Base-by-base conservation (phyloP, 1,140 invertebrate species). In the Coboldia fuscipes region DNA sequence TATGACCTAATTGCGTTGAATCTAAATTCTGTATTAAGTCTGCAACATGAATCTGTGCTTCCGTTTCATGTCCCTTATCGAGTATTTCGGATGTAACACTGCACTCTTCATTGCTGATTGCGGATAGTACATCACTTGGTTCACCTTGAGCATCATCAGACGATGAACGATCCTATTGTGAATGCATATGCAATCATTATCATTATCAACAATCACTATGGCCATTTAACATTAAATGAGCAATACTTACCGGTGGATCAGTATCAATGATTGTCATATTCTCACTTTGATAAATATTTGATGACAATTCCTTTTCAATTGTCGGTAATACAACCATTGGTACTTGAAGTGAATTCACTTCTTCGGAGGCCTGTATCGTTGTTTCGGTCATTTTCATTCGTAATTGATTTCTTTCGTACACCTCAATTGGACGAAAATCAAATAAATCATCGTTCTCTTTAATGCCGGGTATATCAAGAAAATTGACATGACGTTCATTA, bases 71-170 rank as follows among this genome's bases (percentile, higher is more conserved):
- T 16, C 23, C 29, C 32, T 45, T 51, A 40, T 72, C 68, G 17
- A 68, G 59, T 17, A 70, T 66, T 44, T 73, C 70, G 2, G 68
- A 71, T 33, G 64, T 63, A 43, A 72, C 60, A 46, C 68, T 72
- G 47, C 61, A 68, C 50, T 73, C 70, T 46, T 73, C 70, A 41
- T 70, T 72, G 49, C 68, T 70, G 37, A 72, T 70, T 40, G 65
- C 68, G 36, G 68, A 70, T 20, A 72, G 54, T 3, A 70, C 65
- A 43, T 68, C 69, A 33, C 52, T 55, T 0, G 50, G 45, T 24
- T 55, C 52, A 4, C 45, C 45, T 1, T 33, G 41, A 21, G 45
- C 15, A 31, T 42, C 39, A 10, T 54, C 51, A 4, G 51, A 48
- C 0, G 51, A 51, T 12, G 51, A 54, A 27, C 46, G 48, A 18